Base-by-base conservation (phyloP, 2,113 vertebrate species). In the Macrotus californicus region DNA sequence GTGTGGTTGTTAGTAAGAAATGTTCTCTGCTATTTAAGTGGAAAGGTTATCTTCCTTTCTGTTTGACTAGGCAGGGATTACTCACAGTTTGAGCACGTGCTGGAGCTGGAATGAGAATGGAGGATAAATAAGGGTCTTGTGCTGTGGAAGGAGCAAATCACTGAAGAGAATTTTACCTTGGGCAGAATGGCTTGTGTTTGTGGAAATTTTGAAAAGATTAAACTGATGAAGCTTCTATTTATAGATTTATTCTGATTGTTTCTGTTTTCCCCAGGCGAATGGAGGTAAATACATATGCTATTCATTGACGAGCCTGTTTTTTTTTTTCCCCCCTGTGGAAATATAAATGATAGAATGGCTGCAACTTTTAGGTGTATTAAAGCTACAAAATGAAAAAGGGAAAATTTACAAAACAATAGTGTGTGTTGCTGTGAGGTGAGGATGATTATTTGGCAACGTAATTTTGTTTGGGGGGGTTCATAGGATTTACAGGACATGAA, bases 191-290 rank as follows among this genome's bases (percentile, higher is more conserved):
- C 94, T 93, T 93, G 52, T 84, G 95, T 94, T 96, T 97, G 94
- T 96, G 96, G 95, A 97, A 96, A 96, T 95, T 97, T 52, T 81
- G 87, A 89, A 96, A 94, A 96, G 97, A 97, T 97, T 94, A 92
- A 96, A 91, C 90, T 96, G 96, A 96, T 89, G 91, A 89, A 61
- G 43, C 59, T 66, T 91, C 95, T 97, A 97, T 97, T 97, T 97
- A 96, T 96, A 96, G 93, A 96, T 29, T 75, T 91, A 89, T 89
- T 96, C 84, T 94, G 94, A 91, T 97, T 95, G 93, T 97, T 97
- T 96, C 75, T 94, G 75, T 91, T 97, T 96, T 94, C 97, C 92
- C 67, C 88, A 92, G 96, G 96, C 93, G 93, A 80, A 87, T 93
- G 80, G 75, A 89, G 95, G 91, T 97, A 96, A 97, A 96, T 94